Evolutionary conservation across 2,113 vertebrate genomes (phyloP).

Genomic region (Artemisiospiza belli): DNA sequence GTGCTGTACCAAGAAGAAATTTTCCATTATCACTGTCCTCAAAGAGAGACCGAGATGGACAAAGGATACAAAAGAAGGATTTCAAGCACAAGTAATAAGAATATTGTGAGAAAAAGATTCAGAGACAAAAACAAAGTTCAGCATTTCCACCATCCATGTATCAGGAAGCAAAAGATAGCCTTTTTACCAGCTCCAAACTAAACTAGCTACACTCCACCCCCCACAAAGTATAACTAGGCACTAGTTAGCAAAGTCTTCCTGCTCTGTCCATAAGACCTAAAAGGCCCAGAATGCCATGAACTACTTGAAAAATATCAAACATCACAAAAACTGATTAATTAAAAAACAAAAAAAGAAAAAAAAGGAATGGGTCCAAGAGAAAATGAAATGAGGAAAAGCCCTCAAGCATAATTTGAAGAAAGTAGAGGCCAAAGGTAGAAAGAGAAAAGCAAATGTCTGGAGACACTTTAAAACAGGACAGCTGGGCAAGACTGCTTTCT

Average conservation of each 20-base stretch:
- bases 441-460: fast-evolving
- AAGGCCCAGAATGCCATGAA: background rate
- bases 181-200: background rate
- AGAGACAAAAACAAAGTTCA: background rate
- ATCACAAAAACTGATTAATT: background rate
- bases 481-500: background rate
- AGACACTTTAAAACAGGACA: background rate
- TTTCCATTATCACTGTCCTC: background rate
- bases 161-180: background rate
- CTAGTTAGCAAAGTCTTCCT: background rate
- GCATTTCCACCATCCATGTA: background rate
- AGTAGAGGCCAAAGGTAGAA: background rate
- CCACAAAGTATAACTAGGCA: background rate
- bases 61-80: background rate
- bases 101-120: background rate
- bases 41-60: background rate
- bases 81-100: background rate
- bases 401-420: background rate
- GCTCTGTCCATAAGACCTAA: background rate
- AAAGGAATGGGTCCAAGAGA: background rate
- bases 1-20: background rate
- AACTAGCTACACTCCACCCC: background rate
- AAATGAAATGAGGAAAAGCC: background rate
- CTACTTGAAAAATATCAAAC: background rate
- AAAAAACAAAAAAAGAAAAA: background rate